Conservation (phyloP, 2,888 invertebrate species). For the Melanophora roralis region DNA sequence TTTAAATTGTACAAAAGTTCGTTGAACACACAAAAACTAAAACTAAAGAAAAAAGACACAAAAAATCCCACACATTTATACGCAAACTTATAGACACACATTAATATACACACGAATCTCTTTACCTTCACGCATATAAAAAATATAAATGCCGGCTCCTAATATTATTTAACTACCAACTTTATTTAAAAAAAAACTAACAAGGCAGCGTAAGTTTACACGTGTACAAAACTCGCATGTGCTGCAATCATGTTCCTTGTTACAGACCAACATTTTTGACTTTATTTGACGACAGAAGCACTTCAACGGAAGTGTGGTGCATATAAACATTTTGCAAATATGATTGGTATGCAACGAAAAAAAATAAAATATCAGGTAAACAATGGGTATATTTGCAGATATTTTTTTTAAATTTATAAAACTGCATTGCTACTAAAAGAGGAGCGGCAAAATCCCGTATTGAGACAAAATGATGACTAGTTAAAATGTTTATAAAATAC, state of each 20-base stretch:
- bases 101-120: background rate
- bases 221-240: background rate
- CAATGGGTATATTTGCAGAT: too few relatives aligned
- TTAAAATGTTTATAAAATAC: too few relatives aligned
- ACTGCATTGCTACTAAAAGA: too few relatives aligned
- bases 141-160: background rate
- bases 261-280: constrained; percentile 46
- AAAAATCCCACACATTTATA: constrained; percentile 23
- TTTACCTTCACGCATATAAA: background rate
- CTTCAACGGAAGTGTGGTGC: constrained; percentile 67
- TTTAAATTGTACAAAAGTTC: constrained; percentile 61
- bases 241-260: background rate
- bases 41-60: constrained; percentile 34
- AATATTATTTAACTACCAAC: background rate
- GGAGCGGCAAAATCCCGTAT: too few relatives aligned
- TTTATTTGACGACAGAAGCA: constrained; percentile 57
- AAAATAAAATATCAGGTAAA: constrained; percentile 15
- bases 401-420: too few relatives aligned
- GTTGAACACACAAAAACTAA: constrained; percentile 59
- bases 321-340: constrained; percentile 60
- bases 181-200: too few relatives aligned
- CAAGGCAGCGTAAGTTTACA: too few relatives aligned
- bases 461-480: too few relatives aligned
- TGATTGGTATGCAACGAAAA: constrained; percentile 17
- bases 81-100: background rate